Conservation (phyloP, 1,140 invertebrate genomes). For the Melanaphis sacchari region DNA sequence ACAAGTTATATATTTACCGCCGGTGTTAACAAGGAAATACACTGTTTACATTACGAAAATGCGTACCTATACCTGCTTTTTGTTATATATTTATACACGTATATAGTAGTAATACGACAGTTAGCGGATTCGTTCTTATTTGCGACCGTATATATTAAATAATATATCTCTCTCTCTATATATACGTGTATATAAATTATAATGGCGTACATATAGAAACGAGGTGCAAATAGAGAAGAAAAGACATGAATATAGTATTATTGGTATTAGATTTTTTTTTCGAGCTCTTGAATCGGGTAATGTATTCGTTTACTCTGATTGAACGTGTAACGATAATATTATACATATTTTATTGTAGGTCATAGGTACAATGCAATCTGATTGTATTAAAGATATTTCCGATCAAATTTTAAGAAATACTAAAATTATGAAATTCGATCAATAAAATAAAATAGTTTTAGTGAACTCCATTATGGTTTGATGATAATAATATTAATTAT, state of each 20-base stretch:
- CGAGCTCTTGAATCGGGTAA: background rate
- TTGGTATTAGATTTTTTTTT: background rate
- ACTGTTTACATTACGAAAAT: background rate
- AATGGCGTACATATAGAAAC: background rate
- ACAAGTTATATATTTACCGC: background rate
- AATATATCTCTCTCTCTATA: too few species aligned
- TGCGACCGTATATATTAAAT: background rate
- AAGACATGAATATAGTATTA: background rate
- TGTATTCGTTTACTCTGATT: background rate
- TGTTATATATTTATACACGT: background rate
- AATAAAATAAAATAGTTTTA: background rate
- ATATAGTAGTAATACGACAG: background rate
- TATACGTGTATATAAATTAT: background rate
- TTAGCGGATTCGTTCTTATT: background rate
- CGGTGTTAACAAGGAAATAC: constrained; percentile 38
- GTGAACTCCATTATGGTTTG: background rate
- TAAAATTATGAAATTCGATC: too few species aligned
- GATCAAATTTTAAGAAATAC: background rate
- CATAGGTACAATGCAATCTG: background rate
- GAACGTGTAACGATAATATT: background rate
- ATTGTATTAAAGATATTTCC: too few species aligned
- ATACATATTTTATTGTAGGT: background rate
- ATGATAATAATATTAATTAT: background rate
- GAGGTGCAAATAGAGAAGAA: background rate
- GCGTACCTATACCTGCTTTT: background rate